These are phyloP conservation scores for Ginglymostoma cirratum DNA, from an alignment of 2,113 vertebrate species.

Conservation along the genomic window DNA sequence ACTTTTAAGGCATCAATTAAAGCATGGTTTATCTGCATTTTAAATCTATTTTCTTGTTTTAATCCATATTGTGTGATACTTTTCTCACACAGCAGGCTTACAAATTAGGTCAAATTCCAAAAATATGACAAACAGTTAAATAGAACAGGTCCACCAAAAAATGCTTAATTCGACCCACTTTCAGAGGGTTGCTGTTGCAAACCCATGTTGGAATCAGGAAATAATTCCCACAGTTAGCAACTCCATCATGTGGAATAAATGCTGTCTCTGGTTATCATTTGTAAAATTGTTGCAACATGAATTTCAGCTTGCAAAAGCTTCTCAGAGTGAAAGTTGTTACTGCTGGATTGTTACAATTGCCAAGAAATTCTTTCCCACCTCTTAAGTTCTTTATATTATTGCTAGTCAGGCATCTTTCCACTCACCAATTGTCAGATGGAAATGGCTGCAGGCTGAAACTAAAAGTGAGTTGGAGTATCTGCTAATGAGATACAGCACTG, in stretches of 20 bases:
- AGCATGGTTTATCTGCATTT: neutral
- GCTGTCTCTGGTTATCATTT: neutral
- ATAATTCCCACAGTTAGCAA: neutral
- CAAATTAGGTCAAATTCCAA: neutral
- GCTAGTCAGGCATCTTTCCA: neutral
- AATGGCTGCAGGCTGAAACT: neutral
- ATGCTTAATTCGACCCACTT: neutral
- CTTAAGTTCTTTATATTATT: neutral
- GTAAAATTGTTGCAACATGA: neutral
- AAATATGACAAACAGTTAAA: neutral
- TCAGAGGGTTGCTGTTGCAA: neutral
- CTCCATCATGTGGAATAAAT: neutral
- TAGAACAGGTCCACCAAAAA: neutral
- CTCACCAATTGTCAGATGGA: neutral
- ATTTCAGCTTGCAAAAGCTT: neutral
- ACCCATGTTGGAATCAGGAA: neutral
- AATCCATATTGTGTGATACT: neutral
- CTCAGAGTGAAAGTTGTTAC: neutral
- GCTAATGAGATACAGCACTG: neutral
- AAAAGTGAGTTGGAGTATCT: neutral
- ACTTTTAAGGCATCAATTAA: neutral
- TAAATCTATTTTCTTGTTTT: neutral
- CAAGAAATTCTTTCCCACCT: neutral
- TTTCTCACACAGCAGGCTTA: neutral
- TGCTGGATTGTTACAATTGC: neutral